A percentile compares a stretch with the other conserved stretches of the same genome.
Evolutionary conservation across 2,797 vertebrate genomes (phyloP).

Genomic region (Paedocypris micromegethes): DNA sequence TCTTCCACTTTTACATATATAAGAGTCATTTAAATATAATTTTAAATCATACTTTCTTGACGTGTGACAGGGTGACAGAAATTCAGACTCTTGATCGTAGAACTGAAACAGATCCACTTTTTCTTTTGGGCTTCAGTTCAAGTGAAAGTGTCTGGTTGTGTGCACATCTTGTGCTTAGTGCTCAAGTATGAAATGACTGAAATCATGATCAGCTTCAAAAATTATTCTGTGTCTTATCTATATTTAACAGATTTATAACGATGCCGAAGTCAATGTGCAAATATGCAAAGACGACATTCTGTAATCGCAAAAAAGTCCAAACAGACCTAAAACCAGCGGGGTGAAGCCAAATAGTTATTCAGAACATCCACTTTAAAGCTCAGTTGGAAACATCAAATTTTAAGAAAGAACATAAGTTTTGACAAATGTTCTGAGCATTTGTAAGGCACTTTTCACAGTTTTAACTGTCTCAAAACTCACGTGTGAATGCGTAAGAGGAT

Average conservation of each 20-base stretch:
- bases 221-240: constrained; percentile 21
- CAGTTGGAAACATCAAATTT: too few relatives aligned
- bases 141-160: constrained; percentile 9
- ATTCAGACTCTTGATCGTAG: not conserved
- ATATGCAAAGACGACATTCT: too few relatives aligned
- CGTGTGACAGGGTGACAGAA: not conserved
- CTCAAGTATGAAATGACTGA: constrained; percentile 35
- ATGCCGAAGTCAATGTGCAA: not conserved
- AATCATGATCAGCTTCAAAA: constrained; percentile 31
- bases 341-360: not conserved
- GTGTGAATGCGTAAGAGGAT: too few relatives aligned
- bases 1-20: too few relatives aligned
- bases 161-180: constrained; percentile 1
- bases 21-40: too few relatives aligned
- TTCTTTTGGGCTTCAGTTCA: constrained; percentile 4
- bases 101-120: not conserved
- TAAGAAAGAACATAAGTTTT: too few relatives aligned
- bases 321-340: not conserved
- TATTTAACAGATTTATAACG: constrained; percentile 24
- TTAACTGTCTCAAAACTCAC: too few relatives aligned
- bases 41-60: not conserved
- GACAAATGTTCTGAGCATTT: too few relatives aligned
- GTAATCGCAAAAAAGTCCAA: not conserved
- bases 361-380: not conserved
- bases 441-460: too few relatives aligned